phyloP scores from a whole-genome alignment of 1,140 invertebrate species.

The Zophobas atratus region DNA sequence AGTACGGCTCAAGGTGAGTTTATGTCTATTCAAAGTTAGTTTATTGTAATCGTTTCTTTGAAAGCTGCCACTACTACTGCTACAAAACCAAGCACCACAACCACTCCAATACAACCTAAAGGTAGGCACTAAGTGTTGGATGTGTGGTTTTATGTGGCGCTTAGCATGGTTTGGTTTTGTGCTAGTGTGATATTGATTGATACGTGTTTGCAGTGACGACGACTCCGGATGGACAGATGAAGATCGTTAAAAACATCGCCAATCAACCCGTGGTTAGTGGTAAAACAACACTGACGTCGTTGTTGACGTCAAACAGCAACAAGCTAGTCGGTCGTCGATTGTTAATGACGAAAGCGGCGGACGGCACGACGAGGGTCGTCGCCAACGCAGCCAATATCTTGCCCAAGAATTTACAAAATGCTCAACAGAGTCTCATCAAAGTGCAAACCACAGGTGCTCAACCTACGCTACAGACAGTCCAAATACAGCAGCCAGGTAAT shows the following conservation, averaged over 20 bases:
- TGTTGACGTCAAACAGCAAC: constrained; percentile 77
- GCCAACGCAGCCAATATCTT: constrained; percentile 73
- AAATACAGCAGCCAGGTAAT: constrained; percentile 60
- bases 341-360: constrained; percentile 86
- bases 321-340: constrained; percentile 80
- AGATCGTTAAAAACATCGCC: constrained; percentile 75
- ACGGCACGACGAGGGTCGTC: constrained; percentile 84
- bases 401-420: constrained; percentile 66
- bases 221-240: constrained; percentile 73
- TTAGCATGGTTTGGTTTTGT: constrained; percentile 29
- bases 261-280: constrained; percentile 71
- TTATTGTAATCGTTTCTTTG: constrained; percentile 58
- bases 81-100: constrained; percentile 62
- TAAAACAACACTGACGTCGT: constrained; percentile 80
- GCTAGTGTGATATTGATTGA: constrained; percentile 9
- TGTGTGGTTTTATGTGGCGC: constrained; percentile 35
- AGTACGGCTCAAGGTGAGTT: constrained; percentile 70
- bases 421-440: constrained; percentile 64
- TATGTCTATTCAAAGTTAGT: constrained; percentile 25
- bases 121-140: constrained; percentile 60
- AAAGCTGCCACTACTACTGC: constrained; percentile 62
- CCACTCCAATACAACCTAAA: constrained; percentile 67
- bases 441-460: constrained; percentile 60
- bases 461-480: constrained; percentile 55
- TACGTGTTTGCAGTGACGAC: constrained; percentile 42